phyloP scores from a whole-genome alignment of 2,888 invertebrate species.

The Ochropleura plecta region DNA sequence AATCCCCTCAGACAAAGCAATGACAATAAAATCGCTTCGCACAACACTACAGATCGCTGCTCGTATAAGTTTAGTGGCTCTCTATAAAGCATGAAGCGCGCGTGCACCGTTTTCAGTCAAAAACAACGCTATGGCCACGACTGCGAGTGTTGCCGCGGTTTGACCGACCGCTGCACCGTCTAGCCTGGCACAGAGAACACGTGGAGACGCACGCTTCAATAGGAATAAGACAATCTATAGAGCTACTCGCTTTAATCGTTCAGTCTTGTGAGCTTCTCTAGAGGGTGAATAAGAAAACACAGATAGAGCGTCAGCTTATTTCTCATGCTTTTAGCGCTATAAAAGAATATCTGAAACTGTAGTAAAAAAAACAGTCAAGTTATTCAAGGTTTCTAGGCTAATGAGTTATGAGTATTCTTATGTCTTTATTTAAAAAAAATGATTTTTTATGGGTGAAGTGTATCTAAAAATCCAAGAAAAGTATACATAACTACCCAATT shows the following conservation, averaged over 20 bases:
- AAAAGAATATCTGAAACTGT: no score
- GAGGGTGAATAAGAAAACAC: not conserved
- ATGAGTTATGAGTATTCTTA: no score
- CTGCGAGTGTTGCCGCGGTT: constrained; percentile 85
- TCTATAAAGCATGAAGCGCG: constrained; percentile 80
- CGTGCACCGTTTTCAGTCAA: constrained; percentile 89
- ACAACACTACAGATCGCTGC: constrained; percentile 48
- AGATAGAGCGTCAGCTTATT: not conserved
- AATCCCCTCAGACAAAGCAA: constrained; percentile 12
- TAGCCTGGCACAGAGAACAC: constrained; percentile 72
- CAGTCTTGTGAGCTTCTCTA: not conserved
- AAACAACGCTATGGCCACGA: constrained; percentile 87
- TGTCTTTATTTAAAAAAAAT: no score
- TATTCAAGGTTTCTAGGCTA: no score
- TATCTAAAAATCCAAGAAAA: no score
- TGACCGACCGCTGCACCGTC: constrained; percentile 78
- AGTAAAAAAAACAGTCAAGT: no score
- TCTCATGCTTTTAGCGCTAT: no score
- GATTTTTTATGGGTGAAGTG: no score
- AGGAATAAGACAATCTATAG: constrained; percentile 50
- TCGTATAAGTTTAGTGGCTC: constrained; percentile 74
- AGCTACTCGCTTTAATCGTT: not conserved
- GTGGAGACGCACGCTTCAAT: constrained; percentile 69
- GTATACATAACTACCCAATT: no score
- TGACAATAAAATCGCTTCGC: constrained; percentile 39